Evolutionary conservation across 2,888 invertebrate species (phyloP), one percentile per base, ranked within the genome.

Genomic region (Parnassius apollo): DNA sequence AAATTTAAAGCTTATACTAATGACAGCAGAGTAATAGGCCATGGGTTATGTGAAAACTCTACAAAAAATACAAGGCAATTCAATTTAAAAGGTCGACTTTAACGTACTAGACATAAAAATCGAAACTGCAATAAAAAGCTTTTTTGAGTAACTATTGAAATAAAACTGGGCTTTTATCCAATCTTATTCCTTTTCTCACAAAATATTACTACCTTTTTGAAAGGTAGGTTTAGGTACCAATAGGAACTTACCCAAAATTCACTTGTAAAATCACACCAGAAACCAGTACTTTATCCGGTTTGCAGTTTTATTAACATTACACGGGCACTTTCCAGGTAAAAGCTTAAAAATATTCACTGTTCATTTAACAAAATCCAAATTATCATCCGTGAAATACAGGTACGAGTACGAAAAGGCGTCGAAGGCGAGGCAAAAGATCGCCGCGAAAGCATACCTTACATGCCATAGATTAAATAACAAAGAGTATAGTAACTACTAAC

Each of bases 341-440:
- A 73, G 72, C 72, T 79, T 75, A 80, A 71, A 80, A 79, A 78
- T 80, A 82, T 79, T 82, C 81, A 78, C 79, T 82, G 80, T 82
- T 87, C 84, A 86, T 83, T 79, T 78, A 84, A 67, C 82, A 80
- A 80, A 80, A 76, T 71, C 75, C 78, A 70, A 74, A 82, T 75
- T 83, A 86, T 82, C 85, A 87, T 86, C 83, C 82, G 88, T 83
- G 85, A 84, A 18, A 35, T 35, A 35, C 80, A 0, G 13, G 9
- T 85, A 75, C 85, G 84, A 89, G 88, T 87, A 90, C 90, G 88
- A 83, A 80, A 81, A 84, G 85, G 84, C 81, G 80, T 81, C 79
- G 86, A 79, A 88, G 85, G 87, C 88, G 76, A 84, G 69, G 68
- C 69, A 69, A 78, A 86, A 86, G 86, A 86, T 81, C 85, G 80